Percentiles rank a stretch among this genome's conserved stretches.
These are phyloP conservation scores for Chaitophorus viminalis DNA, from an alignment of 2,888 invertebrate genomes.

Conservation along the genomic window DNA sequence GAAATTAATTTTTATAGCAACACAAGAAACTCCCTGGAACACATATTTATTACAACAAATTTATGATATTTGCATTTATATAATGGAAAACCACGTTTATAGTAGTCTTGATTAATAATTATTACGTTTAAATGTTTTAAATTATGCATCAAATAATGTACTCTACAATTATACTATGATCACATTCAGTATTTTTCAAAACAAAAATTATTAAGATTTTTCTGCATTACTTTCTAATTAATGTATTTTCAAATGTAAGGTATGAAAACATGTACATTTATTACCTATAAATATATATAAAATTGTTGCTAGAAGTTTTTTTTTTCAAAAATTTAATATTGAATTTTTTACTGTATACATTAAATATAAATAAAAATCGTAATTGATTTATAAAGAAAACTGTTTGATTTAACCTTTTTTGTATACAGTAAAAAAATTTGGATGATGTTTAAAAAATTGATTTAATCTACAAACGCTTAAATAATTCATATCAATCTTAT, in stretches of 20 bases:
- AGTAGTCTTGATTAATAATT: background rate
- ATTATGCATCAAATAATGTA: background rate
- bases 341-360: background rate
- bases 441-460: background rate
- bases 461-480: background rate
- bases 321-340: constrained; percentile 10
- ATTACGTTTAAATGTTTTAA: background rate
- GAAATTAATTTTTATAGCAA: constrained; percentile 1
- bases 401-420: background rate
- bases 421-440: background rate
- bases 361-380: background rate
- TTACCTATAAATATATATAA: background rate
- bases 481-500: background rate
- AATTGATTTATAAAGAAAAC: constrained; percentile 16
- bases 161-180: background rate
- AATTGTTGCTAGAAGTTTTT: background rate
- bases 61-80: background rate
- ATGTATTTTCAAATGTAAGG: background rate
- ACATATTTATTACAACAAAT: background rate
- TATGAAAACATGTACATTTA: background rate
- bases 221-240: too few relatives aligned
- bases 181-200: too few relatives aligned
- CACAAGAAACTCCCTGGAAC: background rate
- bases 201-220: background rate
- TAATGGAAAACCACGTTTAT: background rate